Conservation (phyloP, 2,888 invertebrate genomes). For the Lucinisca nassula region DNA sequence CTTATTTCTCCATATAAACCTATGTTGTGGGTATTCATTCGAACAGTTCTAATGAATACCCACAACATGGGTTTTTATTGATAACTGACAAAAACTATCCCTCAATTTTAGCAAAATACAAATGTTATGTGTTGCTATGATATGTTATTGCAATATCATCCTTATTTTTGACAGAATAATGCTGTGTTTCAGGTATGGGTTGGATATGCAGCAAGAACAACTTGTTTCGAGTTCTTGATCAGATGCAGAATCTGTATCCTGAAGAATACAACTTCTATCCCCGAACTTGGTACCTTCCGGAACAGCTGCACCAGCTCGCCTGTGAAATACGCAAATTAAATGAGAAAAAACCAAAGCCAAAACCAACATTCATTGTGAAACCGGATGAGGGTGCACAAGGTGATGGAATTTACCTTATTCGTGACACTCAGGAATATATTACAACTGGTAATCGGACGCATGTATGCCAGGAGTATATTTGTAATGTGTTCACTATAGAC, state of each 20-base stretch:
- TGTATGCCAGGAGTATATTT: conserved; percentile 88
- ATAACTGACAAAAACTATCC: too few relatives aligned
- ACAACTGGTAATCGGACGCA: conserved; percentile 72
- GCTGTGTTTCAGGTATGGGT: conserved; percentile 87
- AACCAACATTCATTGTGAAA: conserved; percentile 88
- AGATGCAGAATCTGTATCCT: conserved; percentile 88
- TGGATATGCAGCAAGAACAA: conserved; percentile 88
- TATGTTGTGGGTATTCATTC: too few relatives aligned
- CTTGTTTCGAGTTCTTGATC: conserved; percentile 88
- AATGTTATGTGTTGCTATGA: too few relatives aligned
- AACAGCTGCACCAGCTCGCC: conserved; percentile 87
- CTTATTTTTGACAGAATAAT: too few relatives aligned
- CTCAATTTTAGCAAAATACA: too few relatives aligned
- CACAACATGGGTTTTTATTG: too few relatives aligned
- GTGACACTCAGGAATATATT: conserved; percentile 86
- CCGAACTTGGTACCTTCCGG: conserved; percentile 89
- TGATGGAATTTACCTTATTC: conserved; percentile 89
- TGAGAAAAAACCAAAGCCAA: conserved; percentile 74
- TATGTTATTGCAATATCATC: too few relatives aligned
- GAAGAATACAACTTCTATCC: conserved; percentile 89
- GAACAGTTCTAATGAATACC: too few relatives aligned
- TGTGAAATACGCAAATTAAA: conserved; percentile 76
- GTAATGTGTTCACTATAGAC: conserved; percentile 88
- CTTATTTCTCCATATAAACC: too few relatives aligned
- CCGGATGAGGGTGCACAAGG: conserved; percentile 89